These are phyloP conservation scores for Micromussa lordhowensis DNA, from an alignment of 92 coral and sea anemone genomes.

Conservation along the genomic window DNA sequence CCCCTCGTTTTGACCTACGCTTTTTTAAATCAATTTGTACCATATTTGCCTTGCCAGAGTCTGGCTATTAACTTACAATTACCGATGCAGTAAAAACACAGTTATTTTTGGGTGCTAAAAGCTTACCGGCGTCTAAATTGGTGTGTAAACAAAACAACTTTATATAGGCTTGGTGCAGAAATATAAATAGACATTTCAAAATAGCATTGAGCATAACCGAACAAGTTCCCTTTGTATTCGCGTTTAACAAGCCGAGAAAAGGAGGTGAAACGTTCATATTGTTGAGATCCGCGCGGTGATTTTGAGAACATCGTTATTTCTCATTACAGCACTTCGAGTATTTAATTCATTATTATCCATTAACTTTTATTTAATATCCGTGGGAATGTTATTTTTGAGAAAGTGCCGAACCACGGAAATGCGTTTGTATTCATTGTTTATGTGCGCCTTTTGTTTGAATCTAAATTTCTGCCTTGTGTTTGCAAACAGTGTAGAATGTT, in stretches of 20 bases:
- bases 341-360: neutral
- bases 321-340: neutral
- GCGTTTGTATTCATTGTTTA: constrained; percentile 20
- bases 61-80: constrained; percentile 8
- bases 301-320: neutral
- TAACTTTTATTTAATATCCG: constrained; percentile 14
- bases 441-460: constrained; percentile 37
- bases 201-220: neutral
- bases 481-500: constrained; percentile 8
- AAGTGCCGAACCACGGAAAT: constrained; percentile 1
- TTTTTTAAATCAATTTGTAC: neutral
- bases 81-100: constrained; percentile 5
- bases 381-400: constrained; percentile 33
- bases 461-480: neutral
- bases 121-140: constrained; percentile 18
- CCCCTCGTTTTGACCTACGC: neutral
- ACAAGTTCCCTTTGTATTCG: neutral
- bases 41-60: neutral
- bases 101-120: constrained; percentile 24
- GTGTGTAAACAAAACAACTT: constrained; percentile 29
- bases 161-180: neutral
- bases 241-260: neutral
- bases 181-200: neutral
- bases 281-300: neutral
- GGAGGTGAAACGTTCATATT: neutral